Evolutionary conservation across 2,113 vertebrate genomes (phyloP), one percentile per base, ranked within the genome.

Genomic region (Bostrychus sinensis): DNA sequence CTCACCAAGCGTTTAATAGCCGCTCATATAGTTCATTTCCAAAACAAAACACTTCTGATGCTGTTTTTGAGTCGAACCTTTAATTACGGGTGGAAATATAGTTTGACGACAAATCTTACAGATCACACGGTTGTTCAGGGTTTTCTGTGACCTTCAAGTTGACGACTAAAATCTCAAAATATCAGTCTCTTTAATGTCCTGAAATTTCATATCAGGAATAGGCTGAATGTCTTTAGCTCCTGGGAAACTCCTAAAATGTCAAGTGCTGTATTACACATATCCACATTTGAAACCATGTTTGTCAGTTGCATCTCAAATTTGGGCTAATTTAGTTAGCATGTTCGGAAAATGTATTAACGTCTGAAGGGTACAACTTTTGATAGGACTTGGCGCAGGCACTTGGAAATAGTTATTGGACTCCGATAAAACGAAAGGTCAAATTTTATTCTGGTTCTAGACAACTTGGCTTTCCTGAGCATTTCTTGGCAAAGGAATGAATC

Each of bases 131-230:
- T 62, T 54, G 65, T 51, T 53, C 45, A 17, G 10, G 39, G 45
- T 63, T 65, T 32, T 28, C 41, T 46, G 9, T 70, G 75, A 81
- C 83, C 77, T 78, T 77, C 80, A 28, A 61, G 66, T 7, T 64
- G 70, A 56, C 36, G 53, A 67, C 45, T 46, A 59, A 60, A 76
- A 70, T 69, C 51, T 61, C 56, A 55, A 77, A 68, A 76, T 86
- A 77, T 72, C 72, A 69, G 56, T 74, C 36, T 61, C 57, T 62
- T 67, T 45, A 51, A 22, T n/a, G 22, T 66, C 71, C 63, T 55
- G 36, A 61, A 71, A 50, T 64, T 56, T 66, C 55, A 77, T 45
- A 71, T 68, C 42, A 56, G 38, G 36, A 22, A 76, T 60, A 66
- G 58, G 56, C 61, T 39, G n/a, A 42, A 28, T 8, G 62, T 57